Percentiles rank a stretch among this genome's conserved stretches.
Conservation (phyloP, 64 coral and sea anemone species). For the Acropora yongei region DNA sequence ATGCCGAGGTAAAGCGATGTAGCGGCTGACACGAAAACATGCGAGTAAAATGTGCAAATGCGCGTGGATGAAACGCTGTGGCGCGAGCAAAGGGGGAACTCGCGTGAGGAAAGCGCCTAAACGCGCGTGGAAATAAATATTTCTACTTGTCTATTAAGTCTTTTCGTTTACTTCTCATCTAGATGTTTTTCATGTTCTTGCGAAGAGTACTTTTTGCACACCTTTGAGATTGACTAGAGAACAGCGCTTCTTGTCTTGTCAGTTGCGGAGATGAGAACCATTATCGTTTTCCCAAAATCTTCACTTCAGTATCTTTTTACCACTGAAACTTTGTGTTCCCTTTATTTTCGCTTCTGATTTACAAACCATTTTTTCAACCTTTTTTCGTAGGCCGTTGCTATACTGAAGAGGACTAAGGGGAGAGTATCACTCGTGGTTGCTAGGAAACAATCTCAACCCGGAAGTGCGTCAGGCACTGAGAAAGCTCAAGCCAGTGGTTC, state of each 20-base stretch:
- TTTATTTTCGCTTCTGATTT: too few relatives aligned
- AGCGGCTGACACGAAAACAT: background rate
- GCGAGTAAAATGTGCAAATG: too few relatives aligned
- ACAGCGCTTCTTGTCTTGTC: background rate
- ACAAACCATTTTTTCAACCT: too few relatives aligned
- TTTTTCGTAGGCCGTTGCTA: slow-evolving; percentile 72
- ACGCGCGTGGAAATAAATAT: background rate
- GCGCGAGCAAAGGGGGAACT: too few relatives aligned
- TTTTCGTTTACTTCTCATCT: too few relatives aligned
- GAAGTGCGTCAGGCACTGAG: slow-evolving; percentile 37
- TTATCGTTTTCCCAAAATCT: background rate
- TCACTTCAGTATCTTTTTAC: too few relatives aligned
- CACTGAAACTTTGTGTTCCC: too few relatives aligned
- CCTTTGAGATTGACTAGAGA: too few relatives aligned
- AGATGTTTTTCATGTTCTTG: too few relatives aligned
- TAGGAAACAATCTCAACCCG: slow-evolving; percentile 55
- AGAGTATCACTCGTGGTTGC: slow-evolving; percentile 85
- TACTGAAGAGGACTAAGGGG: slow-evolving; percentile 84
- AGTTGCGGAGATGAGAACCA: background rate
- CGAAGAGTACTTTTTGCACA: too few relatives aligned
- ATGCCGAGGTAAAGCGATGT: slow-evolving; percentile 77
- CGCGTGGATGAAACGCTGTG: too few relatives aligned
- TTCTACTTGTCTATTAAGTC: background rate
- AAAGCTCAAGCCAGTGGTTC: slow-evolving; percentile 47
- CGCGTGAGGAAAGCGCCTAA: background rate